Evolutionary conservation across 53 echinoderm and acorn worm species (phyloP).

Genomic region (Zoroaster sp.): DNA sequence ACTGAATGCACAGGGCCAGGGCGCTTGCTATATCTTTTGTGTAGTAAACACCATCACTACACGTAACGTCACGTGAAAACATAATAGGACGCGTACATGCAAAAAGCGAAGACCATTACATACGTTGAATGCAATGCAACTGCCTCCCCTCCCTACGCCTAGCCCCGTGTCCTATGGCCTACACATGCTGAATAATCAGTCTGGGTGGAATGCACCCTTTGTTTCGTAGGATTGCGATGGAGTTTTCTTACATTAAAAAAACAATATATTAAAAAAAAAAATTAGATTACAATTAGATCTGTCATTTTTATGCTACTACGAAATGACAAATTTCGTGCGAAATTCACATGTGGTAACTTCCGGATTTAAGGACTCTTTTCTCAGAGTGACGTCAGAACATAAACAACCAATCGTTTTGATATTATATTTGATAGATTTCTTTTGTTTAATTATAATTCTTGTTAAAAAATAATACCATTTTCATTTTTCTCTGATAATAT

Average conservation of each 20-base stretch:
- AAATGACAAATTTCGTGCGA: not conserved
- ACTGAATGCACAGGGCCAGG: not conserved
- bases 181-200: not conserved
- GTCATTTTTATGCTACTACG: too few species aligned
- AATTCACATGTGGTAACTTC: not conserved
- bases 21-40: too few species aligned
- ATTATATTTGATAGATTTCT: not conserved
- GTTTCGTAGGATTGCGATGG: too few species aligned
- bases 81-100: not conserved
- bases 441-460: not conserved
- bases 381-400: slow-evolving; percentile 29
- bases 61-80: too few species aligned
- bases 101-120: not conserved
- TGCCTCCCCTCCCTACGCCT: too few species aligned
- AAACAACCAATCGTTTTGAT: slow-evolving; percentile 35
- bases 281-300: too few species aligned
- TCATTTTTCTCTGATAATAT: not conserved
- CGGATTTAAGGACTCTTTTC: not conserved
- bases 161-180: too few species aligned
- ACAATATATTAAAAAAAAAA: too few species aligned
- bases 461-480: not conserved
- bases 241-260: too few species aligned
- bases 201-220: not conserved
- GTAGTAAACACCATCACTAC: too few species aligned
- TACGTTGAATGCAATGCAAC: not conserved